A percentile compares a stretch with the other conserved stretches of the same genome.
Evolutionary conservation across 2,113 vertebrate genomes (phyloP).

Genomic region (Hirundichthys speculiger): DNA sequence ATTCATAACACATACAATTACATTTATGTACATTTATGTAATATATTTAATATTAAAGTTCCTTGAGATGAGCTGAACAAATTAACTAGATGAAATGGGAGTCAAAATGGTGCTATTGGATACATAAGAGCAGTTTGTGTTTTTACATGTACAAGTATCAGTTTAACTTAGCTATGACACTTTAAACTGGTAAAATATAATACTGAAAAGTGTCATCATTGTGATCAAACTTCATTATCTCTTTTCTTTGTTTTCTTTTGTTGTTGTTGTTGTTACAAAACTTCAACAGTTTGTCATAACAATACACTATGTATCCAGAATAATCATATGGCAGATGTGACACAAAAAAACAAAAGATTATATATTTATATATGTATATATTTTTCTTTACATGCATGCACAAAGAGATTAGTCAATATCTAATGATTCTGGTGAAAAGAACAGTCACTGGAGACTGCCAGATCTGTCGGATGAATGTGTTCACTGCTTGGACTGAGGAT

Average conservation of each 20-base stretch:
- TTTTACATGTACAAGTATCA: neutral
- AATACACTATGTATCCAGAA: no score
- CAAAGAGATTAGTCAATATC: slow-evolving; percentile 13
- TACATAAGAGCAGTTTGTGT: neutral
- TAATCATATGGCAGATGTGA: no score
- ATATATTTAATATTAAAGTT: neutral
- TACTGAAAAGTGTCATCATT: neutral
- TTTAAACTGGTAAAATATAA: no score
- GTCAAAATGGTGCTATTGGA: neutral
- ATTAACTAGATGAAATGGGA: neutral
- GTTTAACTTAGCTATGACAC: neutral
- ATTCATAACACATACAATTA: slow-evolving; percentile 9
- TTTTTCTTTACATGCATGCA: neutral
- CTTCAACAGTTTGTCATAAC: no score
- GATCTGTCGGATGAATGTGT: no score
- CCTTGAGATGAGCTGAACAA: slow-evolving; percentile 5
- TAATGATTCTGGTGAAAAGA: slow-evolving; percentile 5
- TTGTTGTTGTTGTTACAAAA: no score
- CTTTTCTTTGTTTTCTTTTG: no score
- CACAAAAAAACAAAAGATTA: neutral
- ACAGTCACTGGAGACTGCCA: no score
- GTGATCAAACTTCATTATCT: neutral
- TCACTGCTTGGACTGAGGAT: no score
- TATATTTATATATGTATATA: neutral
- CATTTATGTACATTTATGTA: slow-evolving; percentile 5